phyloP scores from a whole-genome alignment of 1,140 invertebrate genomes.

The Drosophila cardini region DNA sequence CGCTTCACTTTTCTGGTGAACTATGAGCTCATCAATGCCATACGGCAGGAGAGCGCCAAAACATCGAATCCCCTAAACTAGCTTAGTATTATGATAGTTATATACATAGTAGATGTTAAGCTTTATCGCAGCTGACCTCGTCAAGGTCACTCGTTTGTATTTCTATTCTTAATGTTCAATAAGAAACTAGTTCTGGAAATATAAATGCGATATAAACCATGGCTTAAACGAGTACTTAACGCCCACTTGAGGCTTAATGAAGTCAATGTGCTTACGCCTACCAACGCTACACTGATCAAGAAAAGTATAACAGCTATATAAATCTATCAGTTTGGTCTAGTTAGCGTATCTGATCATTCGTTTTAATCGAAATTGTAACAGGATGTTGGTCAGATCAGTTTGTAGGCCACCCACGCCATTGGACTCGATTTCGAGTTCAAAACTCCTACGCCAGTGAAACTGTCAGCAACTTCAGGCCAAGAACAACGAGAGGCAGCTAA shows the following conservation, averaged over 20 bases:
- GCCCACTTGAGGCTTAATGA: constrained; percentile 40
- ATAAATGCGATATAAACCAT: constrained; percentile 44
- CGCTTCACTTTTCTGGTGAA: constrained; percentile 97
- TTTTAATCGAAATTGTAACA: constrained; percentile 44
- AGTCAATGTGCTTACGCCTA: constrained; percentile 58
- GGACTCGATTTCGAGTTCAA: constrained; percentile 28
- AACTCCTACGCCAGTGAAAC: constrained; percentile 49
- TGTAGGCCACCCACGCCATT: constrained; percentile 26
- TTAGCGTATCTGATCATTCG: constrained; percentile 21
- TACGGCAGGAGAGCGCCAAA: constrained; percentile 92
- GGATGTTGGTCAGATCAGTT: constrained; percentile 42
- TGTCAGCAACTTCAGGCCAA: constrained; percentile 25
- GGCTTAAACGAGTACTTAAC: constrained; percentile 44
- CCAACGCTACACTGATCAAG: constrained; percentile 30
- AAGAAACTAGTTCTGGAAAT: constrained; percentile 58
- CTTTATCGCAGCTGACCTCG: constrained; percentile 4
- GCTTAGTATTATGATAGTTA: constrained; percentile 12
- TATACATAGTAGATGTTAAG: constrained; percentile 10
- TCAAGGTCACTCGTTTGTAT: constrained; percentile 45
- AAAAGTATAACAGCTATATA: not conserved
- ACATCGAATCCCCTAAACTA: constrained; percentile 85
- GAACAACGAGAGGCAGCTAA: constrained; percentile 6
- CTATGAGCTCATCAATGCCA: constrained; percentile 94
- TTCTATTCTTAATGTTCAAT: constrained; percentile 51
- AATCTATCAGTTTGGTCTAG: not conserved